Conservation (phyloP, 2,113 vertebrate genomes). For the Apus apus region DNA sequence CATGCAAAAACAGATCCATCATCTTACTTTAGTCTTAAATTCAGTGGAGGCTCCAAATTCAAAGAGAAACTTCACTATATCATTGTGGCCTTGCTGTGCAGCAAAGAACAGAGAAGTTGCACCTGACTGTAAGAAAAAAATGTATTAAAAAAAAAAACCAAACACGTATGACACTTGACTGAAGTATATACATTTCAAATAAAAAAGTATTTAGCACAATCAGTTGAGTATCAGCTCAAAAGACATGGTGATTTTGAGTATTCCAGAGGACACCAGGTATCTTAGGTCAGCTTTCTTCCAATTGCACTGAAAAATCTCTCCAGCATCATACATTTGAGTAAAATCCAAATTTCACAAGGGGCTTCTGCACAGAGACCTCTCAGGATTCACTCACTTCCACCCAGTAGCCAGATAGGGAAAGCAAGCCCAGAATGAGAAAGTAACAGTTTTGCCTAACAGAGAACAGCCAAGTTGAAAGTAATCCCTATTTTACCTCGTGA, state of each 20-base stretch:
- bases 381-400: not conserved
- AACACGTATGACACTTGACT: not conserved
- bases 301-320: not conserved
- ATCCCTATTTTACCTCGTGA: not conserved
- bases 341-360: not conserved
- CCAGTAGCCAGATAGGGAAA: not conserved
- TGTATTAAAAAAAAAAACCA: not conserved
- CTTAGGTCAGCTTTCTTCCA: not conserved
- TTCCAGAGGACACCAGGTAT: not conserved
- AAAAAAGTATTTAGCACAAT: not conserved
- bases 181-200: not conserved
- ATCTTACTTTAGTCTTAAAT: constrained; percentile 89
- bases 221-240: not conserved
- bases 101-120: constrained; percentile 94
- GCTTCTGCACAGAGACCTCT: not conserved
- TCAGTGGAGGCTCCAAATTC: constrained; percentile 97
- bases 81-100: constrained; percentile 92
- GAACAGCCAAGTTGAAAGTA: not conserved
- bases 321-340: not conserved
- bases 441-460: not conserved
- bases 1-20: not conserved
- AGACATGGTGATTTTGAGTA: not conserved
- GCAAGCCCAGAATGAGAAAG: not conserved
- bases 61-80: constrained; percentile 92
- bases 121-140: constrained; percentile 84